Conservation (phyloP, 1,140 invertebrate species). For the Cheumatopsyche charites region DNA sequence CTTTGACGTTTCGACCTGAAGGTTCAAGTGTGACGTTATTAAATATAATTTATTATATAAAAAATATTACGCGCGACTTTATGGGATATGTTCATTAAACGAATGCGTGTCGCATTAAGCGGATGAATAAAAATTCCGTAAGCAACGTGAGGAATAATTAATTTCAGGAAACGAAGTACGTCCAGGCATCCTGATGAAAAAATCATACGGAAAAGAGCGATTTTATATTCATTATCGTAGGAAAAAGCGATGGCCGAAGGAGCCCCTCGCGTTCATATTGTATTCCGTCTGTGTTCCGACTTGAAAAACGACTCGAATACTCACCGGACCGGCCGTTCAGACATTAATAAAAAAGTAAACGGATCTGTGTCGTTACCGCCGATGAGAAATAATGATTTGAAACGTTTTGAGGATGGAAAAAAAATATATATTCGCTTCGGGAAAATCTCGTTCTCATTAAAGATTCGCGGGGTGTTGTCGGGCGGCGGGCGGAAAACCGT, state of each 20-base stretch:
- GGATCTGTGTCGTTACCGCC: neutral
- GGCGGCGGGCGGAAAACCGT: too few relatives aligned
- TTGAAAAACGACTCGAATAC: neutral
- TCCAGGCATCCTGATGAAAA: neutral
- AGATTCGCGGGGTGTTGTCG: too few relatives aligned
- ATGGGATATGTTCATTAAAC: too few relatives aligned
- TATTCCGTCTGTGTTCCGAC: conserved; percentile 11
- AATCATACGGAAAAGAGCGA: conserved; percentile 8
- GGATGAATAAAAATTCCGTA: neutral
- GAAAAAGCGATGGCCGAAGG: neutral
- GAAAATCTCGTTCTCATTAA: too few relatives aligned
- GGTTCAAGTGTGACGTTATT: conserved; percentile 17
- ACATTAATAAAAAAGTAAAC: neutral
- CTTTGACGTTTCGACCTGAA: conserved; percentile 2
- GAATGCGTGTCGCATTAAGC: too few relatives aligned
- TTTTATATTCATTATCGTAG: conserved; percentile 22
- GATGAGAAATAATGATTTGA: neutral
- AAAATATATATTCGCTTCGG: too few relatives aligned
- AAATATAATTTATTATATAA: too few relatives aligned
- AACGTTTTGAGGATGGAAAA: neutral
- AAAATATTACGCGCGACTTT: too few relatives aligned
- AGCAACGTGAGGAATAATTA: conserved; percentile 5
- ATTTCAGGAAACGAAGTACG: conserved; percentile 6
- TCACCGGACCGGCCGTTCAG: neutral
- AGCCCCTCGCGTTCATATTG: neutral